Evolutionary conservation across 2,113 vertebrate species (phyloP).

Genomic region (Mohoua ochrocephala): DNA sequence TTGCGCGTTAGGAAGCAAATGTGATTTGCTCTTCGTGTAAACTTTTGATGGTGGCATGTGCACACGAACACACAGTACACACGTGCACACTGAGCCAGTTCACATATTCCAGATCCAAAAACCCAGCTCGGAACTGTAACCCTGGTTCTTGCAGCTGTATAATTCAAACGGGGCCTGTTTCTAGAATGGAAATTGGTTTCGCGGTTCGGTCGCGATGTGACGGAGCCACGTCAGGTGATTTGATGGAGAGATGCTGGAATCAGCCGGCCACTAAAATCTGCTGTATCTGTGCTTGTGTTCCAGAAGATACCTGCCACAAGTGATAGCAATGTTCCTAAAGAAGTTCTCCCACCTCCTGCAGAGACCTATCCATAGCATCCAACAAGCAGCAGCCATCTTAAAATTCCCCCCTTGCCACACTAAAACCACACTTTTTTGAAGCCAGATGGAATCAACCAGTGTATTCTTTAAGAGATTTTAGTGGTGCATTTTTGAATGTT

Average conservation of each 20-base stretch:
- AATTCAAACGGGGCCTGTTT: neutral
- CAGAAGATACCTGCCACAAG: neutral
- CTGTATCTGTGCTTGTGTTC: neutral
- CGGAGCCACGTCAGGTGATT: neutral
- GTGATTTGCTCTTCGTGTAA: neutral
- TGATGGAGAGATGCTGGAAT: neutral
- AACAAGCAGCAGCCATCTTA: neutral
- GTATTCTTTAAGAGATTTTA: neutral
- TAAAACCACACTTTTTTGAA: neutral
- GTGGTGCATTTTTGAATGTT: neutral
- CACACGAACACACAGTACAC: neutral
- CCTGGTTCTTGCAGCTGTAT: neutral
- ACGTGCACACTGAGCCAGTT: neutral
- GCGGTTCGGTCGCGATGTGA: neutral
- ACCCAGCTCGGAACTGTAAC: neutral
- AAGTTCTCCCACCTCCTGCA: neutral
- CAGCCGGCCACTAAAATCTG: neutral
- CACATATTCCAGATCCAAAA: neutral
- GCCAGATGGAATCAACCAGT: neutral
- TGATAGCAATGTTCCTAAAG: neutral
- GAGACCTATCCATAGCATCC: neutral
- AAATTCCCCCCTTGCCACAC: neutral
- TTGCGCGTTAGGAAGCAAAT: neutral
- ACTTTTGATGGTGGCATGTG: neutral
- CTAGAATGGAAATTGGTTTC: neutral